Percentiles rank a stretch among this genome's conserved stretches.
Evolutionary conservation across 2,797 vertebrate genomes (phyloP).

Genomic region (Buceros bicornis): DNA sequence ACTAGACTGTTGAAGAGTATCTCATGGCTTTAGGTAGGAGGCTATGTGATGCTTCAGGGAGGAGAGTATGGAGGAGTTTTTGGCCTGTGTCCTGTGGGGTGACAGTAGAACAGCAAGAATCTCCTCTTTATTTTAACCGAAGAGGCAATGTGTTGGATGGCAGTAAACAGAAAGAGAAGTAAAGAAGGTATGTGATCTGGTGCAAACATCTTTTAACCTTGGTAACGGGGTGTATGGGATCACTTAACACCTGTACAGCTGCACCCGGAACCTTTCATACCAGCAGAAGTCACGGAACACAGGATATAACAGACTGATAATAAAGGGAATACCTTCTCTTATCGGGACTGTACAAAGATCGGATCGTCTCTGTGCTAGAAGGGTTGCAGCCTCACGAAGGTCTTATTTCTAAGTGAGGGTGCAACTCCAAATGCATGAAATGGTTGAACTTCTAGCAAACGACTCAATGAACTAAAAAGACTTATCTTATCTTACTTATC

Average conservation of each 20-base stretch:
- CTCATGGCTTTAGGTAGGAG: background rate
- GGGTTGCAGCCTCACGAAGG: background rate
- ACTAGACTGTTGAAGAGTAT: background rate
- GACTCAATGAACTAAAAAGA: background rate
- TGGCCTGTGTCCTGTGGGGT: background rate
- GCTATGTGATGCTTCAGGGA: background rate
- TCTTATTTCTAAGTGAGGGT: background rate
- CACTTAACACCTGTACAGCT: background rate
- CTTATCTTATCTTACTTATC: no score
- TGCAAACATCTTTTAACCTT: background rate
- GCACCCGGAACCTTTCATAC: background rate
- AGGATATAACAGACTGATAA: background rate
- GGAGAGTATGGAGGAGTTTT: background rate
- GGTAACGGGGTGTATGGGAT: fast-evolving
- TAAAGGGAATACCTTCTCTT: background rate
- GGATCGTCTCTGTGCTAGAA: background rate
- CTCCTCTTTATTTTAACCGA: background rate
- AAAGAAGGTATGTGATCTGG: background rate
- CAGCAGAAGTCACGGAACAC: background rate
- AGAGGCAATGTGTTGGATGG: background rate
- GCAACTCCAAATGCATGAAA: background rate
- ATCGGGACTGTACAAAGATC: background rate
- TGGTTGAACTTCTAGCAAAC: background rate
- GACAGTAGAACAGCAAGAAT: background rate
- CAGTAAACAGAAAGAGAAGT: background rate